These are phyloP conservation scores for Halcyon senegalensis DNA, from an alignment of 2,113 vertebrate species.

Conservation along the genomic window DNA sequence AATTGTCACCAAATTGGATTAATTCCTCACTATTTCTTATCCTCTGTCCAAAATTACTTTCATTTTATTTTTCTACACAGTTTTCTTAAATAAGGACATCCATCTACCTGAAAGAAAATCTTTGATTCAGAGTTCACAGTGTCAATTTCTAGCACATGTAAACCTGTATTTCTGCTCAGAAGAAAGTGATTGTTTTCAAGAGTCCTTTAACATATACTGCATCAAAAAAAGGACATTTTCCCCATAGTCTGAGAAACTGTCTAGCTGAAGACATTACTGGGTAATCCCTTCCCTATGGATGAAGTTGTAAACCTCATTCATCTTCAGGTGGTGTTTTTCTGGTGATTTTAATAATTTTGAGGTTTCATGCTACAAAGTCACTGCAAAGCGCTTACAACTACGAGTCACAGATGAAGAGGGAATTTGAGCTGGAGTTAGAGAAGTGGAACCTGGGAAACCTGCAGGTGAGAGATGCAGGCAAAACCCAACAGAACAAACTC, in stretches of 20 bases:
- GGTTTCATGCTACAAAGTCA: neutral
- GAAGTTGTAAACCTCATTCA: neutral
- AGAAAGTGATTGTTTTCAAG: neutral
- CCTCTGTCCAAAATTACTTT: neutral
- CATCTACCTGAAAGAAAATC: slow-evolving; percentile 20
- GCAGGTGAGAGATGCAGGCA: neutral
- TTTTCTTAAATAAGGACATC: slow-evolving; percentile 1
- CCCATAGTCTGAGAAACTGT: neutral
- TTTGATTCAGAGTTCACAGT: neutral
- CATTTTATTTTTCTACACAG: slow-evolving; percentile 5
- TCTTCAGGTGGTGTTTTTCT: neutral
- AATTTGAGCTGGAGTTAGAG: neutral
- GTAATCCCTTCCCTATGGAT: neutral
- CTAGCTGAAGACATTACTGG: neutral
- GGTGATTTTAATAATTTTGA: neutral
- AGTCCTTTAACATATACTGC: neutral
- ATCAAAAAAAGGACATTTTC: neutral
- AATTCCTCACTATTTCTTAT: neutral
- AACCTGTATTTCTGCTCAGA: neutral
- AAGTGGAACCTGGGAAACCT: neutral
- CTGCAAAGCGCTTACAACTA: neutral
- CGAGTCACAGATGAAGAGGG: neutral
- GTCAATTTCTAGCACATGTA: neutral
- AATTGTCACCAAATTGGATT: neutral
- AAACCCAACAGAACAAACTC: neutral